These are phyloP conservation scores for Telenomus remus DNA, from an alignment of 1,140 invertebrate genomes.

Conservation along the genomic window DNA sequence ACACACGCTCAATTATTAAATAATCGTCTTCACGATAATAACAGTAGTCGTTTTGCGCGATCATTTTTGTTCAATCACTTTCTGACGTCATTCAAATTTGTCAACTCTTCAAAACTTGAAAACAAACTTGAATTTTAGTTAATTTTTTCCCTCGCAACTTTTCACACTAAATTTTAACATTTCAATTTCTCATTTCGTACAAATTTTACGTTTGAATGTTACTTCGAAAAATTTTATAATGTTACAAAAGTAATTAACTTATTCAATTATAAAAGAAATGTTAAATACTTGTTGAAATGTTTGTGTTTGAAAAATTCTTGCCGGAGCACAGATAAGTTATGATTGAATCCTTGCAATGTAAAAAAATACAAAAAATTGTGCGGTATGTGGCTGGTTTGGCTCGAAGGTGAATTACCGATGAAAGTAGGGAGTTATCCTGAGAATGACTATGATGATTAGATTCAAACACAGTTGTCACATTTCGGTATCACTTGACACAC, in stretches of 20 bases:
- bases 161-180: too few relatives aligned
- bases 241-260: too few relatives aligned
- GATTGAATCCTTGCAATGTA: neutral
- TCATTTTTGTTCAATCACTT: neutral
- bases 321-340: neutral
- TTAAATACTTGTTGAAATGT: too few relatives aligned
- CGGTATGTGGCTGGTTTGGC: slow-evolving; percentile 26
- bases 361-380: slow-evolving; percentile 9
- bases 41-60: neutral
- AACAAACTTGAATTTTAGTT: too few relatives aligned
- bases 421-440: slow-evolving; percentile 19
- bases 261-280: too few relatives aligned
- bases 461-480: slow-evolving; percentile 20
- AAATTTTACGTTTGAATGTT: too few relatives aligned
- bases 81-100: too few relatives aligned
- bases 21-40: slow-evolving; percentile 10
- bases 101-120: too few relatives aligned
- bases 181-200: too few relatives aligned
- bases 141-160: too few relatives aligned
- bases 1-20: slow-evolving; percentile 14
- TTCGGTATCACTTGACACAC: slow-evolving; percentile 25
- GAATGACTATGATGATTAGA: neutral
- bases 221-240: too few relatives aligned
- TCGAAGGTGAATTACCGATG: slow-evolving; percentile 22
- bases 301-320: too few relatives aligned